Evolutionary conservation across 1,140 invertebrate genomes (phyloP).

Genomic region (Pseudomyrmex sp.): DNA sequence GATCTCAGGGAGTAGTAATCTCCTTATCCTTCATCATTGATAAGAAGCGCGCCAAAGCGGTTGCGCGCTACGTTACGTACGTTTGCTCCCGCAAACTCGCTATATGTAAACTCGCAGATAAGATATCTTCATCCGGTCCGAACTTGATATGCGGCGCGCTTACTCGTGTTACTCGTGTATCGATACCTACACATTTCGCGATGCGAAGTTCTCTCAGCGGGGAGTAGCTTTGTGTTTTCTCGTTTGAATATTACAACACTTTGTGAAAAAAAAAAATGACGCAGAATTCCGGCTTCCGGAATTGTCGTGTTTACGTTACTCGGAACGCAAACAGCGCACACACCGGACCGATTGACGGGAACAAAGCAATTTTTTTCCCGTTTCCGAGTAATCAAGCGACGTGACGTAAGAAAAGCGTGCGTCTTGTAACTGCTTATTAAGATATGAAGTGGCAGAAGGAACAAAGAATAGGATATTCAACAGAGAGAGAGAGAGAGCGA

Average conservation of each 20-base stretch:
- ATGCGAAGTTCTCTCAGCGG: slow-evolving; percentile 20
- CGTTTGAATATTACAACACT: no score
- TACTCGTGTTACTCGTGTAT: slow-evolving; percentile 22
- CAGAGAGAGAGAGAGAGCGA: neutral
- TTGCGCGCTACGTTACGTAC: neutral
- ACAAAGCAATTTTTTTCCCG: slow-evolving; percentile 6
- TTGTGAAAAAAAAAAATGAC: no score
- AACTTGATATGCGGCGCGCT: slow-evolving; percentile 12
- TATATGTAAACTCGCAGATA: slow-evolving; percentile 29
- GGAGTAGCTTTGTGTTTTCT: neutral
- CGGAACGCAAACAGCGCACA: neutral
- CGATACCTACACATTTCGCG: neutral
- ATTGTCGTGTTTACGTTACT: no score
- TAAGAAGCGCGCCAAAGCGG: neutral
- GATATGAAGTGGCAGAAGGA: neutral
- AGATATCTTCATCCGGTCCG: slow-evolving; percentile 44
- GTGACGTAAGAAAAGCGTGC: neutral
- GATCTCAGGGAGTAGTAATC: neutral
- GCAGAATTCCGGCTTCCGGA: neutral
- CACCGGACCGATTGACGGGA: neutral
- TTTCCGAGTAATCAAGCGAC: slow-evolving; percentile 29
- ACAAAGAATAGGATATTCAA: slow-evolving; percentile 21
- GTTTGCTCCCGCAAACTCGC: slow-evolving; percentile 21
- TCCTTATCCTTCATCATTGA: slow-evolving; percentile 14
- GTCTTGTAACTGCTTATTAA: slow-evolving; percentile 27